Evolutionary conservation across 2,113 vertebrate species (phyloP), one percentile per base, ranked within the genome.

Genomic region (Eolophus roseicapilla): DNA sequence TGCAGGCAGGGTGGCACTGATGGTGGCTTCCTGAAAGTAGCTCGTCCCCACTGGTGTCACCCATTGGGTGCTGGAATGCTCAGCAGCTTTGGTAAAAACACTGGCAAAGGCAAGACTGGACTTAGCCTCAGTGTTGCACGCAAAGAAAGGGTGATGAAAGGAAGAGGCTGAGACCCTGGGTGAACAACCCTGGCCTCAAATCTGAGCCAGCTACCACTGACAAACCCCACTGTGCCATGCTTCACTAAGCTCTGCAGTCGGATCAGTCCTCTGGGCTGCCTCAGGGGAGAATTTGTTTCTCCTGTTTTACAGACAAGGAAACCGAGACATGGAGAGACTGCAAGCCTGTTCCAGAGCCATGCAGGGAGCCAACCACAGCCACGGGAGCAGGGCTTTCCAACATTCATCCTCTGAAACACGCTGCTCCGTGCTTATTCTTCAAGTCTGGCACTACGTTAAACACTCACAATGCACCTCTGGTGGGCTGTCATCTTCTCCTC

Each of bases 51-150:
- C n/a, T 23, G 23, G 25, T 33, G 39, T 82, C 44, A 57, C 39
- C 27, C 35, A 8, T 2, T 15, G 49, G 33, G 18, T 47, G 33
- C 13, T 67, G 80, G 43, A 50, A 59, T 29, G 50, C 24, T 83
- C 80, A 75, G 64, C 43, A 75, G 64, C 73, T 86, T 74, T 50
- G 47, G 29, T 28, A 44, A 90, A 90, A 91, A 24, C 0, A 0
- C 18, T 82, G 64, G 35, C 47, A 86, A 78, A 92, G 46, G 33
- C 37, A 86, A n/a, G 4, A 3, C 28, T 47, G 39, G 17, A 20
- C 49, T 88, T 93, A 69, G 60, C 47, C 82, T 81, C 0, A 0
- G 59, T 55, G 64, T 20, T 0, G 0, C 39, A 60, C 0, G 0
- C 59, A 47, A 63, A 0, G 0, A 71, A 83, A 83, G 18, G 49